Conservation (phyloP, 2,113 vertebrate genomes). For the Elephantulus edwardii region DNA sequence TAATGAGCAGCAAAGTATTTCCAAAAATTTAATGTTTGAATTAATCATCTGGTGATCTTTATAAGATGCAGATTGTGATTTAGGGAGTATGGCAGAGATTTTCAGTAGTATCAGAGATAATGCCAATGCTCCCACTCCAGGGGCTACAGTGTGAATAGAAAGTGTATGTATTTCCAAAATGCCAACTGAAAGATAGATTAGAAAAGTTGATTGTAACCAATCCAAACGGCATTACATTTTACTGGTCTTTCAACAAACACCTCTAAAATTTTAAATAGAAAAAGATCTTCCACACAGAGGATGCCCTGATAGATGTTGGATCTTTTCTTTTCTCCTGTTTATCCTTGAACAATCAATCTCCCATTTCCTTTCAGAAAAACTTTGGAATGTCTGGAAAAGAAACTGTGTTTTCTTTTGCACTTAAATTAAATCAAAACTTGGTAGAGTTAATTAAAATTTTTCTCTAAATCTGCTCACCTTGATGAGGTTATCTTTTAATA, state of each 20-base stretch:
- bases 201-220: background rate
- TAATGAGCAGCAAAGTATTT: too few relatives aligned
- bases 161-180: background rate
- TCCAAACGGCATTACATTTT: background rate
- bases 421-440: background rate
- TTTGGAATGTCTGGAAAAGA: background rate
- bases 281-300: background rate
- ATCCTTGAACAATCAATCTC: background rate
- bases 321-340: background rate
- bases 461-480: background rate
- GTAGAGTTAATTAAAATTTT: background rate
- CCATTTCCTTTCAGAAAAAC: background rate
- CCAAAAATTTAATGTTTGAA: background rate
- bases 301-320: background rate
- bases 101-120: background rate
- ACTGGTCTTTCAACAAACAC: background rate
- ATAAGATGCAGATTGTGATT: background rate
- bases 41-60: background rate
- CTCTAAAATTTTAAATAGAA: constrained; percentile 22
- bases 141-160: background rate
- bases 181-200: background rate
- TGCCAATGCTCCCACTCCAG: background rate
- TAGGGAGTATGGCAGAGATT: background rate
- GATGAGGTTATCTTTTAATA: background rate
- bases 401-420: background rate